Evolutionary conservation across 2,888 invertebrate genomes (phyloP), one percentile per base, ranked within the genome.

Genomic region (Allygus modestus): DNA sequence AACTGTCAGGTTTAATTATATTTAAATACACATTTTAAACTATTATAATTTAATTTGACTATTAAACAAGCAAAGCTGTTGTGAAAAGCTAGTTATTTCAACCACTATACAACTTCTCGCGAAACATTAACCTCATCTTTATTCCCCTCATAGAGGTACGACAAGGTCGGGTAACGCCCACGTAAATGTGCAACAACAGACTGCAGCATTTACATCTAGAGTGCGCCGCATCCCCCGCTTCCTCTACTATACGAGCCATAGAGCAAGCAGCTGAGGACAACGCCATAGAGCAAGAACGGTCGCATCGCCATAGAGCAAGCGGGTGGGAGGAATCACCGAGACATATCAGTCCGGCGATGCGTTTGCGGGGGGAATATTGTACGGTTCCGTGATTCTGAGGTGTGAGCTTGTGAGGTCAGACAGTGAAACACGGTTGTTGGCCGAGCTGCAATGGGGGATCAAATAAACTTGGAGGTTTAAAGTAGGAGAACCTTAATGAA

Each of bases 191-290:
- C n/a, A n/a, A n/a, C 46, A 46, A 54, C 54, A n/a, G 15, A 20
- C 54, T 23, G 54, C 20, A 54, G 46, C 54, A 54, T 54, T 54
- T 23, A 54, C 54, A 54, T 54, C 23, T 23, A 54, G 54, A 23
- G 12, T 23, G 54, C 54, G 9, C 11, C 54, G 1, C 54, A 11
- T 20, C 54, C 54, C 11, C 54, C 23, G 23, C 54, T n/a, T 54
- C 54, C 9, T 2, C 54, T 54, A 23, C 54, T 23, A 23, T 54
- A 54, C 20, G 23, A 4, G 54, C 54, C 23, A 46, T 54, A 7
- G 54, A 54, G 54, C 11, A 54, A 54, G 46, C 54, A 54, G 23
- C 54, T 23, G 20, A 54, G 11, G 5, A 23, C 54, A 23, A 9
- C 37, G 37, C 46, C 46, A 46, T 15, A 46, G 46, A 46, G 46